Conservation (phyloP, 2,888 invertebrate genomes). For the Lasioglossum pauxillum region DNA sequence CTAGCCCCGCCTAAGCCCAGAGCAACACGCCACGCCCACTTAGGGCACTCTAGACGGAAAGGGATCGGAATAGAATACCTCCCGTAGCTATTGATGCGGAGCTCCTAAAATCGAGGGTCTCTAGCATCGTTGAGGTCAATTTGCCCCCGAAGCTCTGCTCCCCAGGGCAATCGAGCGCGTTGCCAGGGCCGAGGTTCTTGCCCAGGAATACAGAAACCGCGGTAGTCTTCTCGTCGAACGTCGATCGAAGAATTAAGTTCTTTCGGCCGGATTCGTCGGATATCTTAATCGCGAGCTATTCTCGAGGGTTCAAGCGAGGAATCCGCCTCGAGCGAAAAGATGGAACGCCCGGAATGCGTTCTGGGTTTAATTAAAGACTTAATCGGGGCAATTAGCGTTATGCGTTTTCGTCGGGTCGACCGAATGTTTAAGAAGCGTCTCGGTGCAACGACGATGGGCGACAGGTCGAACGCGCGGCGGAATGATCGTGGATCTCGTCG, state of each 20-base stretch:
- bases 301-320: conserved; percentile 18
- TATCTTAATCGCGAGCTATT: conserved; percentile 65
- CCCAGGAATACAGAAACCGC: background rate
- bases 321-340: conserved; percentile 45
- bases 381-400: conserved; percentile 61
- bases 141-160: background rate
- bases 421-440: conserved; percentile 41
- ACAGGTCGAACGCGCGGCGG: background rate
- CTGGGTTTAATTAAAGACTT: conserved; percentile 61
- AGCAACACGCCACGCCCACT: background rate
- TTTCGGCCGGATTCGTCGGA: conserved; percentile 26
- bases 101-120: background rate
- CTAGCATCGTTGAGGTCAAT: background rate
- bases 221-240: conserved; percentile 21
- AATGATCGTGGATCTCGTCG: conserved; percentile 9
- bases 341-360: conserved; percentile 55
- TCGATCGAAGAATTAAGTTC: conserved; percentile 58
- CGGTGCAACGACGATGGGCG: background rate
- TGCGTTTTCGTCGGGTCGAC: conserved; percentile 43
- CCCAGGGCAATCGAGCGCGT: conserved; percentile 1
- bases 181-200: background rate
- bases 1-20: background rate
- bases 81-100: background rate
- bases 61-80: background rate
- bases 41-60: background rate